Base-by-base conservation (phyloP, 2,888 invertebrate genomes). In the Agrochola lota region DNA sequence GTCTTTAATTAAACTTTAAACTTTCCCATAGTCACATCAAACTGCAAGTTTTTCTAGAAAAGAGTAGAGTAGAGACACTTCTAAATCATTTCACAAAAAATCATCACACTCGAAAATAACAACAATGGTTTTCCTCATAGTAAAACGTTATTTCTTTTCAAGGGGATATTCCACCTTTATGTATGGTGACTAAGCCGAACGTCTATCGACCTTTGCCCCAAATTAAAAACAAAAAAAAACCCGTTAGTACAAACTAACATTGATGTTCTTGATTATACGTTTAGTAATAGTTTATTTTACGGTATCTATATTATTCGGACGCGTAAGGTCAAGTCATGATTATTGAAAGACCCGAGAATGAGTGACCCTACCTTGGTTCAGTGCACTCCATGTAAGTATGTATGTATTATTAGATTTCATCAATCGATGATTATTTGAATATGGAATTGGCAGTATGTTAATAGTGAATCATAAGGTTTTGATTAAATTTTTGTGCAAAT, bases 241-340 rank as follows among this genome's bases (percentile, higher is more conserved):
- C 84, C 83, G 86, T 85, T 84, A 79, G 43, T 55, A 52, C 71
- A 85, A 80, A 80, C 75, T 67, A 74, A 81, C 74, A 64, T 77
- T 81, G 63, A 81, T 66, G 74, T 81, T 70, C 64, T 49, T 76
- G 77, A 85, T 84, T 80, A 76, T 83, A 77, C 49, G 78, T 84
- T 86, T 63, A 46, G 72, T 84, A 86, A 86, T 84, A 74, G 84
- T 81, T 67, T 83, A 74, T 86, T 71, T 74, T 68, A 71, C 67
- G 71, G 86, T 77, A 64, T 60, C 70, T 75, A 57, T 67, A 68
- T 81, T 76, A 84, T 86, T 71, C 67, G 35, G 78, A 87, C 80
- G 71, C 35, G 64, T 74, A 71, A 88, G 87, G 87, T 85, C 87
- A 84, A 79, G 70, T 88, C 76, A 84, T 87, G 87, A 73, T 73